Base-by-base conservation (phyloP, 2,797 vertebrate species). In the Coilia nasus region DNA sequence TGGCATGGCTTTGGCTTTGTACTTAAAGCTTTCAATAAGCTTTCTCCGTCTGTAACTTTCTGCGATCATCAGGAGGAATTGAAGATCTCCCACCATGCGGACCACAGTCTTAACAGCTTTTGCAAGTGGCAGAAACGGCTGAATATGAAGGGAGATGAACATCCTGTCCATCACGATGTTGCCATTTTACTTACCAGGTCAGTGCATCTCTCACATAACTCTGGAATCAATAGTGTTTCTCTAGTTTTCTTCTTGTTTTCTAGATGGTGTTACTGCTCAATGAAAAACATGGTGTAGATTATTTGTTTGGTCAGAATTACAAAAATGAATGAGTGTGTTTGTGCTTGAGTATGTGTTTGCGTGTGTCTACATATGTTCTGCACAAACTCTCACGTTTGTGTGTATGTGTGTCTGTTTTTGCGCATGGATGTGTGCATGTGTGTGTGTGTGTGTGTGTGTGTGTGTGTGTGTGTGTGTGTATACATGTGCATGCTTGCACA, bases 81-180 rank as follows among this genome's bases (percentile, higher is more conserved):
- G 82, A 99, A 99, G 91, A 96, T 99, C 88, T 96, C 95, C 7
- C 98, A 99, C 90, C 98, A 99, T 0, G 98, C 98, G 0, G 98
- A 99, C 93, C 97, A 97, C 94, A 99, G 97, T 86, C 89, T 99
- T 91, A 96, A 87, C 87, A 99, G 97, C 92, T 99, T 99, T 92
- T 99, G 98, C 90, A 99, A 97, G 84, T 99, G 98, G 98, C 98
- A 99, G 94, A 99, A 98, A 87, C 94, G 90, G 57, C 93, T 99
- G 80, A 99, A 99, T 23, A 90, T 96, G 90, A 98, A 98, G 87
- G 97, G 96, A 83, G 98, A 99, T 0, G 90, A 96, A 0, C 97
- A 99, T 78, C 96, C 97, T 0, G 93, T 96, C 83, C 98, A 99
- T 88, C 98, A 99, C 0, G 98, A 99, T 0, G 96, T 98, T 0